Evolutionary conservation across 2,113 vertebrate species (phyloP).

Genomic region (Muntiacus reevesi): DNA sequence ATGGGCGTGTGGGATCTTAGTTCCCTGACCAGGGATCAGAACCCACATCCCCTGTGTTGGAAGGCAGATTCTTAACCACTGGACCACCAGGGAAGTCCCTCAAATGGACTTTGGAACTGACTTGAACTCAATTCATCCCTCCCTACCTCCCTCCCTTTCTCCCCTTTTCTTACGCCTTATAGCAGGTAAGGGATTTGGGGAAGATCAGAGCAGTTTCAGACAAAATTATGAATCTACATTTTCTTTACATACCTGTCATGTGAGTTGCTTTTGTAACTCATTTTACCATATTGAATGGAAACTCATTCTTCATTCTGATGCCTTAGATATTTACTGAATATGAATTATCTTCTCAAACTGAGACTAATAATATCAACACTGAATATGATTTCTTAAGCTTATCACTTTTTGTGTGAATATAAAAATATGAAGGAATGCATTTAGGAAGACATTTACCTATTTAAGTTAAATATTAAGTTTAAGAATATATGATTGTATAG

Average conservation of each 20-base stretch:
- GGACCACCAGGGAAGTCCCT: background rate
- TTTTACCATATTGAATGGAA: background rate
- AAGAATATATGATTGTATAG: background rate
- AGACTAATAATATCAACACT: background rate
- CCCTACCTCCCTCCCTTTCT: background rate
- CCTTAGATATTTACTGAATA: background rate
- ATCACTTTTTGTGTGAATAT: background rate
- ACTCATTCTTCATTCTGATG: background rate
- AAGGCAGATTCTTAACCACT: background rate
- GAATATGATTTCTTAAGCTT: background rate
- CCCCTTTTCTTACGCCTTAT: background rate
- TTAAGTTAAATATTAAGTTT: background rate
- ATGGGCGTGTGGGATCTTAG: background rate
- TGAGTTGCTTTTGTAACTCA: background rate
- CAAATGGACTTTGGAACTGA: background rate
- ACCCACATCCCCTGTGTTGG: background rate
- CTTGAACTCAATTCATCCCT: background rate
- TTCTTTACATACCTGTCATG: background rate
- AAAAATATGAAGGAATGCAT: background rate
- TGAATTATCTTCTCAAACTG: background rate
- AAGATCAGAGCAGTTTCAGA: background rate
- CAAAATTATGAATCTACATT: background rate
- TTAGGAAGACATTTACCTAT: background rate
- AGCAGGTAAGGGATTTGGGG: background rate
- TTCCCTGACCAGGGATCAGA: background rate